Conservation (phyloP, 2,797 vertebrate genomes). For the Cyprinodon diabolis region DNA sequence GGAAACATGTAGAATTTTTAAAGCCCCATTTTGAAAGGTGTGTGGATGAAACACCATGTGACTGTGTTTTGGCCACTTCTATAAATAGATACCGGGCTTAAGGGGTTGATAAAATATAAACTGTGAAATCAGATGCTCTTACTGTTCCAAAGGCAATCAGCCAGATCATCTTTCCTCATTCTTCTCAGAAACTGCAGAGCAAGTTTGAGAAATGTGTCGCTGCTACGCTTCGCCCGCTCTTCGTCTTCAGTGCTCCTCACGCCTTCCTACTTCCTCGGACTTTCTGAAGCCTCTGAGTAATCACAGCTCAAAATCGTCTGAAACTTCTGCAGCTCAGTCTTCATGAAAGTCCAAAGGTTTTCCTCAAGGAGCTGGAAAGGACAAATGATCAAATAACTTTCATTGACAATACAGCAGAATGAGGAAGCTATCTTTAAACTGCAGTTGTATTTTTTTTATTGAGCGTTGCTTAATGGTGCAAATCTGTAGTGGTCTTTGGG, state of each 20-base stretch:
- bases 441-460: no score
- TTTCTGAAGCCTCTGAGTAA: conserved; percentile 3
- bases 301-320: conserved; percentile 20
- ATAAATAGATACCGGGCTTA: no score
- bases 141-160: conserved; percentile 20
- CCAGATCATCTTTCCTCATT: conserved; percentile 23
- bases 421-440: no score
- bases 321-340: conserved; percentile 23
- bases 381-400: not conserved
- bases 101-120: not conserved
- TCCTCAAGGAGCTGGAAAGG: conserved; percentile 22
- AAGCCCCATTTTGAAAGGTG: no score
- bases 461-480: no score
- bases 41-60: no score
- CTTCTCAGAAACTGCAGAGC: conserved; percentile 26
- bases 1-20: no score
- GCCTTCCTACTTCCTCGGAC: not conserved
- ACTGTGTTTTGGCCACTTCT: no score
- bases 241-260: not conserved
- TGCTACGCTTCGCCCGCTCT: conserved; percentile 16
- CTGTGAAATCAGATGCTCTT: not conserved
- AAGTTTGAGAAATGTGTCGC: conserved; percentile 30
- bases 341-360: conserved; percentile 30
- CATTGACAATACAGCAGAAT: no score
- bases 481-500: no score